Base-by-base conservation (phyloP, 2,797 vertebrate species). In the Hypotaenidia okinawae region DNA sequence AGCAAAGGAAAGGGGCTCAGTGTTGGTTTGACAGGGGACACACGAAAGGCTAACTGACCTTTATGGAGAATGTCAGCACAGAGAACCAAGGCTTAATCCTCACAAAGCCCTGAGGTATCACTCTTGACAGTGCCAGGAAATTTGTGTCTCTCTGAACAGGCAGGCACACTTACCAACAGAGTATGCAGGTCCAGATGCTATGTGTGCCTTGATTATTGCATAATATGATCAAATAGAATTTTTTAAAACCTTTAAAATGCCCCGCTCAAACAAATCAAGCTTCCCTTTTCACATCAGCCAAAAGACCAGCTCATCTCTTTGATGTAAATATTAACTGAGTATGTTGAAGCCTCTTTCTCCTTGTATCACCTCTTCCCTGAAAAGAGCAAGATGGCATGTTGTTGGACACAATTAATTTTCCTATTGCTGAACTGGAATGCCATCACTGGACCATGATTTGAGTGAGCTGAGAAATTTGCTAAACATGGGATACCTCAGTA, bases 31-130 rank as follows among this genome's bases (percentile, higher is more conserved):
- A 94, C 72, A 91, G 66, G 32, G 62, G 35, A 87, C 90, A 80
- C 10, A 3, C 77, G 84, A 81, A 96, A 93, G 81, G 72, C 84
- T 83, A 94, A 92, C 86, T 97, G 95, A 97, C 94, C 96, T 96
- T 97, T 96, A 89, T 6, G 5, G 84, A 95, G 92, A 95, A 97
- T 94, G 90, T 82, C 75, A 85, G 91, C 84, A 70, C 33, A 62
- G 90, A 33, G 88, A 92, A 90, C 64, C 64, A 72, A 87, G 75
- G 68, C 95, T 92, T 96, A 95, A 95, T 93, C 93, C 86, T 90
- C 92, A 80, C 80, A 95, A 95, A 93, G 64, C 82, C 89, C 74
- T 70, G 87, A 94, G 75, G 85, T 76, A 84, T 94, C 77, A 5
- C 49, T 79, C 16, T 32, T 43, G 27, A 22, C 7, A 1, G 54